Conservation (phyloP, 2,888 invertebrate genomes). For the Isoperla grammatica region DNA sequence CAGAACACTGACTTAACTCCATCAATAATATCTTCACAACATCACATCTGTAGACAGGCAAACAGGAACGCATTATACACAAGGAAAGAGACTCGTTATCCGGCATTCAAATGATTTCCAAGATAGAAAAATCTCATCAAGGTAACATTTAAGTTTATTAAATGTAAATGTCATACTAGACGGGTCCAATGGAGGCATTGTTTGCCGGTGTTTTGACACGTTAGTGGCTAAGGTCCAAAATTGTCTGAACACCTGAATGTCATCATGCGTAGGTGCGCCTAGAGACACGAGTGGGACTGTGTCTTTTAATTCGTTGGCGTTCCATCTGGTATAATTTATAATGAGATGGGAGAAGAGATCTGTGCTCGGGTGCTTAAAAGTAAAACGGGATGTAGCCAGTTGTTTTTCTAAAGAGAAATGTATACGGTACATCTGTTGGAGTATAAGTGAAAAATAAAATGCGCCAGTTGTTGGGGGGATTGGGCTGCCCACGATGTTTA, state of each 20-base stretch:
- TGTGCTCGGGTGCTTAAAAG: no score
- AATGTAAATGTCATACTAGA: conserved; percentile 1
- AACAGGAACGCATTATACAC: conserved; percentile 10
- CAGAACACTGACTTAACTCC: conserved; percentile 12
- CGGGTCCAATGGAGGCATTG: conserved; percentile 15
- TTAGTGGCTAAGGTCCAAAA: conserved; percentile 21
- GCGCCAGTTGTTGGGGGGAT: no score
- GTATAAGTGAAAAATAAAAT: no score
- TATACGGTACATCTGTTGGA: no score
- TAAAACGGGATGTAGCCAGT: no score
- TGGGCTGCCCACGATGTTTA: no score
- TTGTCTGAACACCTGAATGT: conserved; percentile 20
- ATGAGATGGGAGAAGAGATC: conserved; percentile 5
- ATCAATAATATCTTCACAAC: conserved; percentile 13
- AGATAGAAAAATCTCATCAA: conserved; percentile 1
- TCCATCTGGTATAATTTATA: conserved; percentile 9
- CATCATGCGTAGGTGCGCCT: conserved; percentile 5
- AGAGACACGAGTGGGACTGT: not conserved
- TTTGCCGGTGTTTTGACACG: conserved; percentile 1
- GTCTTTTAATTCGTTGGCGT: conserved; percentile 17
- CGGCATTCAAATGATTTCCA: not conserved
- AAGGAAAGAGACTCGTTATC: not conserved
- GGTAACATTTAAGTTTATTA: conserved; percentile 5
- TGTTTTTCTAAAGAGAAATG: no score
- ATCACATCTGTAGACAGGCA: not conserved